Percentiles rank a stretch among this genome's conserved stretches.
These are phyloP conservation scores for Tachycineta bicolor DNA, from an alignment of 2,113 vertebrate genomes.

Conservation along the genomic window DNA sequence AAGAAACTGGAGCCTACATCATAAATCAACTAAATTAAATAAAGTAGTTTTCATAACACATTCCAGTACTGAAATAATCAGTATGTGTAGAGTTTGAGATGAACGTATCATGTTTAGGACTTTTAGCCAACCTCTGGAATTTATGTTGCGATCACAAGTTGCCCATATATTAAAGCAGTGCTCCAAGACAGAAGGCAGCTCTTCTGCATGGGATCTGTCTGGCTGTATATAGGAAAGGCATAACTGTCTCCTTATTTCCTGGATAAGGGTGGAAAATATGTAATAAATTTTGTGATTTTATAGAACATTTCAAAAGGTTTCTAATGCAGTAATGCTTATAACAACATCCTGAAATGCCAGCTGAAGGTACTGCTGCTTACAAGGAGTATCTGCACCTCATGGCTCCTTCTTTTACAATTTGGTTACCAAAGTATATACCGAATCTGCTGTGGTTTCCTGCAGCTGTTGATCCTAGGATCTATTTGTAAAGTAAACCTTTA, in stretches of 20 bases:
- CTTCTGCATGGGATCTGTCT: background rate
- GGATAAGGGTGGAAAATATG: background rate
- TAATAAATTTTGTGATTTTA: background rate
- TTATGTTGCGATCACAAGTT: background rate
- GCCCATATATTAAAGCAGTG: background rate
- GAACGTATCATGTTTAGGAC: background rate
- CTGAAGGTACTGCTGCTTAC: background rate
- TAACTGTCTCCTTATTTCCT: background rate
- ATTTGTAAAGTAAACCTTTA: background rate
- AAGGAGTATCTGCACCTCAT: background rate
- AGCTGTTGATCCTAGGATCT: background rate
- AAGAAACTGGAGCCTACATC: background rate
- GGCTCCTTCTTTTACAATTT: background rate
- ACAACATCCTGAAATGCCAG: background rate
- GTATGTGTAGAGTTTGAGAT: background rate
- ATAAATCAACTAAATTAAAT: background rate
- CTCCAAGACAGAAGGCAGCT: background rate
- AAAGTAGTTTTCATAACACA: background rate
- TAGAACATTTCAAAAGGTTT: background rate
- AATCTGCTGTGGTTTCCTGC: constrained; percentile 17
- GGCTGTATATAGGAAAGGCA: background rate
- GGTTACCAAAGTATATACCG: background rate
- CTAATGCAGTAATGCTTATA: background rate
- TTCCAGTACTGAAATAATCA: background rate
- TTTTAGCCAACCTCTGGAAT: background rate